Evolutionary conservation across 2,113 vertebrate genomes (phyloP).

Genomic region (Stigmatopora nigra): DNA sequence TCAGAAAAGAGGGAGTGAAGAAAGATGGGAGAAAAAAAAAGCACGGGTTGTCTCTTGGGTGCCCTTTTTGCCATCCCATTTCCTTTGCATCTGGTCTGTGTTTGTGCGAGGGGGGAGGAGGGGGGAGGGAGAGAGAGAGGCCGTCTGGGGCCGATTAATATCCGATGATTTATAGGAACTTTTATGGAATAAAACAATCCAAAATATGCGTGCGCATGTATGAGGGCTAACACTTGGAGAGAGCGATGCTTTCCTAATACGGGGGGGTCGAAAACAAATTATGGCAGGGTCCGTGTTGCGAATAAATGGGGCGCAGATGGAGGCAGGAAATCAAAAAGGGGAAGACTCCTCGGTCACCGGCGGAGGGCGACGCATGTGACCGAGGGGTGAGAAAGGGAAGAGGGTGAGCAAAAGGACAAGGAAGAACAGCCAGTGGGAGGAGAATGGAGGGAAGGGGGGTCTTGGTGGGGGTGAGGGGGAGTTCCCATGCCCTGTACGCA

Average conservation of each 20-base stretch:
- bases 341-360: conserved; percentile 45
- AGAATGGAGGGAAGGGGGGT: conserved; percentile 56
- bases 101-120: conserved; percentile 76
- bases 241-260: conserved; percentile 89
- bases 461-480: conserved; percentile 59
- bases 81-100: conserved; percentile 79
- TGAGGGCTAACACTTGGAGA: conserved; percentile 38
- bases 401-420: conserved; percentile 55
- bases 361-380: conserved; percentile 32
- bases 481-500: conserved; percentile 74
- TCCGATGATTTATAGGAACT: conserved; percentile 97
- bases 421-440: conserved; percentile 58
- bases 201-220: conserved; percentile 76
- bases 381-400: conserved; percentile 39
- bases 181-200: conserved; percentile 99
- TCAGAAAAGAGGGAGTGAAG: conserved; percentile 39
- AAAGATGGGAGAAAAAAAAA: conserved; percentile 28
- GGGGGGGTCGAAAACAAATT: conserved; percentile 94
- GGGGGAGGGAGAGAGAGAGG: conserved; percentile 75
- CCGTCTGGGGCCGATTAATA: conserved; percentile 90
- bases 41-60: conserved; percentile 79
- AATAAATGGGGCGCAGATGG: conserved; percentile 97
- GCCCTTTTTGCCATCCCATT: conserved; percentile 84
- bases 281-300: conserved; percentile 70
- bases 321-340: conserved; percentile 67